Percentiles rank a stretch among this genome's conserved stretches.
Evolutionary conservation across 2,888 invertebrate genomes (phyloP).

Genomic region (Reticulitermes lucifugus): DNA sequence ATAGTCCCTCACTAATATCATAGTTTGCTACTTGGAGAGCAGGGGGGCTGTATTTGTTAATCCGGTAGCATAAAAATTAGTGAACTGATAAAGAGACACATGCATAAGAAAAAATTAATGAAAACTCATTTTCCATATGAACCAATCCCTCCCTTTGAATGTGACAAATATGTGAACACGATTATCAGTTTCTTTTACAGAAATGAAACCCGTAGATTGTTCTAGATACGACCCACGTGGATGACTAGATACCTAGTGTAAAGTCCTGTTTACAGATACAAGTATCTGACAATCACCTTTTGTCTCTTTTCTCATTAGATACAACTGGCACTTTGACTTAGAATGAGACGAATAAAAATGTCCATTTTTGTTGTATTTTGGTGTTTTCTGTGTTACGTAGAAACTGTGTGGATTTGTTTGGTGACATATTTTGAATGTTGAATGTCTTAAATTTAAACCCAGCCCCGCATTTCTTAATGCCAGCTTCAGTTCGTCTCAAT

Average conservation of each 20-base stretch:
- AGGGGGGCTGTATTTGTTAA: constrained; percentile 54
- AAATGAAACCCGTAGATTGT: constrained; percentile 31
- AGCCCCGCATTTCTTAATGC: background rate
- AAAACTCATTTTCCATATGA: constrained; percentile 34
- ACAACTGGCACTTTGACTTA: background rate
- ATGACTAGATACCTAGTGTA: constrained; percentile 24
- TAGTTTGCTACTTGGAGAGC: constrained; percentile 58
- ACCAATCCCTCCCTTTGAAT: constrained; percentile 31
- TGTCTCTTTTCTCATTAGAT: constrained; percentile 30
- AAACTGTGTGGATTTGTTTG: constrained; percentile 32
- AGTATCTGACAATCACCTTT: background rate
- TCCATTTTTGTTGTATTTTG: constrained; percentile 33
- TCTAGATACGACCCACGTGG: background rate
- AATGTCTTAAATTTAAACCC: background rate
- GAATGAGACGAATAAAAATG: constrained; percentile 14
- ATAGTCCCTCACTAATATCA: constrained; percentile 36
- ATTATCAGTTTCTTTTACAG: constrained; percentile 37
- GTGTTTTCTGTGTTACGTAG: constrained; percentile 40
- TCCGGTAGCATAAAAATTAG: background rate
- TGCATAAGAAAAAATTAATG: background rate
- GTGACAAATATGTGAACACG: constrained; percentile 6
- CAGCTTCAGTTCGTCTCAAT: background rate
- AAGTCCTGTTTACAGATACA: constrained; percentile 1
- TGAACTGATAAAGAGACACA: background rate
- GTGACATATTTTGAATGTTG: constrained; percentile 16